Base-by-base conservation (phyloP, 2,797 vertebrate species). In the Telmatherina bonti region DNA sequence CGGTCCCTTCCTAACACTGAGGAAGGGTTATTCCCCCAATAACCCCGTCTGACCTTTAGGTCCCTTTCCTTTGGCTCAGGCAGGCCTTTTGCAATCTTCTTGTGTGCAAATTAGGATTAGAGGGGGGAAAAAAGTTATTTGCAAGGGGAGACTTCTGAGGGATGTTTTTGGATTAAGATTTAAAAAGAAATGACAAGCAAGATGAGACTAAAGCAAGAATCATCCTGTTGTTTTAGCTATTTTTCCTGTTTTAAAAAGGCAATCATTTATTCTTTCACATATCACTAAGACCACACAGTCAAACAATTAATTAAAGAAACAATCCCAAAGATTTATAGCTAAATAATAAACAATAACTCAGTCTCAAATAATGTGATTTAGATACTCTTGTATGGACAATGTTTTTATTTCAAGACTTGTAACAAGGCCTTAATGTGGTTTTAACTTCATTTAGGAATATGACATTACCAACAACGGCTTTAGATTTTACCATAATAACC, bases 91-190 rank as follows among this genome's bases (percentile, higher is more conserved):
- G 76, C 81, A 69, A 86, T 65, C 87, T 92, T 90, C 85, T 89
- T 90, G 84, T 85, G 89, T 92, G 91, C 87, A 93, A 93, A 93
- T 92, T 92, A 85, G 89, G 90, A 92, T 93, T 93, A 92, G 73
- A 84, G 78, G 60, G 10, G 3, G 1, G 2, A 9, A 29, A 84
- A 84, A 51, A 43, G 74, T 87, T 83, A 89, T 91, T 88, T 76
- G 35, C 26, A 62, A 22, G 59, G 70, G 52, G 62, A 38, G 38
- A 79, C 69, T 86, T 89, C 79, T 76, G 74, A 82, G 84, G 90
- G 90, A 92, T 92, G 89, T 92, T 93, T 92, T 92, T 91, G 84
- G 90, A 93, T 94, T 93, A 91, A 73, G 84, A 69, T 73, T 74
- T 79, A 81, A 87, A 83, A 58, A 75, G 78, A 74, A 82, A 82